Evolutionary conservation across 2,888 invertebrate species (phyloP), one percentile per base, ranked within the genome.

Genomic region (Ptilodon capucinus): DNA sequence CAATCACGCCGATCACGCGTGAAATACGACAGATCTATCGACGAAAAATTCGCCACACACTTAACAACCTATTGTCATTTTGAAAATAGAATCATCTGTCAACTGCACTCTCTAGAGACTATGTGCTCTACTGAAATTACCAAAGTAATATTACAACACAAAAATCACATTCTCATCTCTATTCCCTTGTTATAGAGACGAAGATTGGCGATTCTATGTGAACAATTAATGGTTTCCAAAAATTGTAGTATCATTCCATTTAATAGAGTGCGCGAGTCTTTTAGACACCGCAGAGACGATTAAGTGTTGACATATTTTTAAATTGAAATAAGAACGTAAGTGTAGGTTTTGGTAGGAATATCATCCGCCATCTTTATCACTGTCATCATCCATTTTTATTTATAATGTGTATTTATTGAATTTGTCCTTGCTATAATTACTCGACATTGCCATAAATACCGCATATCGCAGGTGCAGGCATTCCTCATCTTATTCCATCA

Each of bases 191-290:
- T 0, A 13, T 64, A 68, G 48, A 17, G 60, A 57, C 48, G 1
- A 58, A 51, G 57, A 50, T 57, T 7, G 1, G 16, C 9, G 16
- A 2, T 5, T 0, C 0, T 13, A 13, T 5, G 8, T 32, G 4
- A 11, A 30, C 17, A 36, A 34, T 14, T 9, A 41, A 28, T 4
- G n/a, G 19, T 11, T 25, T 21, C 11, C 21, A 18, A 64, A 64
- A 69, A 58, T 43, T 69, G 76, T 48, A 57, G 41, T 63, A 54
- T 77, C 77, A 76, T 63, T 57, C 21, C 14, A 39, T 64, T 60
- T 76, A 64, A 76, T 76, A 64, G 28, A 28, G 57, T 53, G 44
- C 42, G 44, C 45, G 47, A 55, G 45, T 43, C 46, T 21, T 51
- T 58, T 54, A 32, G 54, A 47, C 45, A 43, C 45, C 48, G 7